Base-by-base conservation (phyloP, 2,797 vertebrate species). In the Trachops cirrhosus region DNA sequence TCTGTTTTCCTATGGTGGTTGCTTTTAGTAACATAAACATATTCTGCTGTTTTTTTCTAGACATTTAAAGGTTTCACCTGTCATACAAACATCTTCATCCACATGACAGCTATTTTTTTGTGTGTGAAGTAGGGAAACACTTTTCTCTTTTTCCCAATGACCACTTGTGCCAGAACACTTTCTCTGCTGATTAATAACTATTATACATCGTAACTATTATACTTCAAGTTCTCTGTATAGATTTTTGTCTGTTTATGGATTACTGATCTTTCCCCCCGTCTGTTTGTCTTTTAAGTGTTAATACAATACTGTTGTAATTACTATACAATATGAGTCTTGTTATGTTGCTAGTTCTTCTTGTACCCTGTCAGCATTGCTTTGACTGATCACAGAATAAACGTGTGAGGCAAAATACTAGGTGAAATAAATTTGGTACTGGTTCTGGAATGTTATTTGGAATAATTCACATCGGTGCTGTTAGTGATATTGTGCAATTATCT, bases 371-470 rank as follows among this genome's bases (percentile, higher is more conserved):
- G 73, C 64, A 82, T 44, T n/a, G 19, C 46, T 73, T 77, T 73
- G 82, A 48, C 24, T 26, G 93, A 79, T 86, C 32, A 90, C 16
- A 41, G 82, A 83, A 59, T 84, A 94, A 62, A 94, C 19, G n/a
- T 90, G 19, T 83, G 46, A 86, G 73, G 29, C 68, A 91, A 54
- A 92, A 94, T 88, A 78, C 46, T 73, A 59, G n/a, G 32, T 8
- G 34, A 91, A 96, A 93, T 85, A 68, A 96, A 62, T 94, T 92
- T 93, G 89, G 89, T 73, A 39, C 44, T 77, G 59, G 22, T 59
- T 91, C 70, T 89, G 87, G 92, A 96, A 95, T 89, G 71, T 86
- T 84, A 64, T 79, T 93, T 96, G 92, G 44, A 92, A 89, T 94
- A 92, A 89, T 84, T 93, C 70, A 46, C 12, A 75, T 34, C 52